These are phyloP conservation scores for Eutolmus rufibarbis DNA, from an alignment of 2,888 invertebrate species.

Conservation along the genomic window DNA sequence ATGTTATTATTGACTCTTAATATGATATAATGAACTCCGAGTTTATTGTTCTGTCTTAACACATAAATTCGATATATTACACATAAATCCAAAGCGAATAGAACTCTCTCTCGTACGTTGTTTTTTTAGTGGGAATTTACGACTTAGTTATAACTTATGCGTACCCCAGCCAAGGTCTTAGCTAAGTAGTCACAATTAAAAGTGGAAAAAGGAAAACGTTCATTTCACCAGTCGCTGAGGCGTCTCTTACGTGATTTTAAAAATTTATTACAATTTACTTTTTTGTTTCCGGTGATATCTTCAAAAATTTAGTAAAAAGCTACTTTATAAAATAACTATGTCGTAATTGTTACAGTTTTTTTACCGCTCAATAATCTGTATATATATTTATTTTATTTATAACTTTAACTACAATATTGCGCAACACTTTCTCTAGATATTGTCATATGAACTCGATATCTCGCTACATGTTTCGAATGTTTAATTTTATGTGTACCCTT, in stretches of 20 bases:
- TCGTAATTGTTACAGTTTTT: slow-evolving; percentile 17
- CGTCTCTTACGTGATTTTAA: slow-evolving; percentile 1
- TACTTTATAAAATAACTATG: slow-evolving; percentile 25
- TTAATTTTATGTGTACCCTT: slow-evolving; percentile 3
- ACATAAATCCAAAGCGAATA: background rate
- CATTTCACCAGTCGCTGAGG: background rate
- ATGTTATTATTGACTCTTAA: background rate
- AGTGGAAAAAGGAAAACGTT: background rate
- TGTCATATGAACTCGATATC: slow-evolving; percentile 44
- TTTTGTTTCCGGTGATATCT: background rate
- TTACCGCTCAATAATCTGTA: slow-evolving; percentile 17
- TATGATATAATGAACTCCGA: background rate
- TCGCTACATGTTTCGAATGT: background rate
- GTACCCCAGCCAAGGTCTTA: background rate
- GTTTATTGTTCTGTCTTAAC: background rate
- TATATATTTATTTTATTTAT: slow-evolving; percentile 38
- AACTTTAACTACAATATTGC: slow-evolving; percentile 41
- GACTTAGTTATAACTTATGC: background rate
- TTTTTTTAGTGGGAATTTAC: background rate
- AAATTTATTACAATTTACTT: slow-evolving; percentile 27
- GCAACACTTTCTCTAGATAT: slow-evolving; percentile 45
- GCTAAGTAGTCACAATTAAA: background rate
- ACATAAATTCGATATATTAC: background rate
- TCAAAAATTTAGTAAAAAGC: slow-evolving; percentile 31
- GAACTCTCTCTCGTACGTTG: background rate